Percentiles rank a stretch among this genome's conserved stretches.
Conservation (phyloP, 2,888 invertebrate genomes). For the Adela reaumurella region DNA sequence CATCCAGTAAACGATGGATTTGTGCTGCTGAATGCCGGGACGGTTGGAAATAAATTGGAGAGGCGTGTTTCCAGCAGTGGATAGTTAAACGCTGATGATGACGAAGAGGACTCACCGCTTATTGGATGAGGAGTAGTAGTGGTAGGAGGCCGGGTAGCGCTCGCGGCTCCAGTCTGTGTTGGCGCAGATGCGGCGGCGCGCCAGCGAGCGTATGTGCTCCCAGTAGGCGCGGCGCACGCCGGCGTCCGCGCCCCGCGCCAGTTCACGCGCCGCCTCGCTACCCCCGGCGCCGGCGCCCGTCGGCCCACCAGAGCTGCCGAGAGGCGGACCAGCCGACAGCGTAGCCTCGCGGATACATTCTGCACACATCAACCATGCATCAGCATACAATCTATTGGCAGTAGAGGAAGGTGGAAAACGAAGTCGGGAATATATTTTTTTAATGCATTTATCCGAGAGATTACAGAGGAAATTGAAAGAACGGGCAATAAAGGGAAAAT, state of each 20-base stretch:
- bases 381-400: too few relatives aligned
- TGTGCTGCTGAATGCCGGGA: too few relatives aligned
- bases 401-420: too few relatives aligned
- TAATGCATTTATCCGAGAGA: too few relatives aligned
- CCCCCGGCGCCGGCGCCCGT: constrained; percentile 17
- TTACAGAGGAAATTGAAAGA: too few relatives aligned
- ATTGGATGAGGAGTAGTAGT: neutral
- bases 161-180: constrained; percentile 26
- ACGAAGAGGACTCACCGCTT: neutral
- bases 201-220: constrained; percentile 27
- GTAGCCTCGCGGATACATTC: neutral
- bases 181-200: constrained; percentile 20
- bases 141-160: constrained; percentile 19
- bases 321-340: neutral
- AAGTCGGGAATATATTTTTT: too few relatives aligned
- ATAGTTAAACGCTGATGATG: too few relatives aligned
- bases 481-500: too few relatives aligned
- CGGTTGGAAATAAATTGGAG: too few relatives aligned
- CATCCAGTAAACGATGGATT: too few relatives aligned
- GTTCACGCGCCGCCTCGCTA: constrained; percentile 6
- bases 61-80: too few relatives aligned
- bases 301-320: constrained; percentile 8
- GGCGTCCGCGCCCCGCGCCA: constrained; percentile 13
- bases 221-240: constrained; percentile 25
- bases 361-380: neutral